phyloP scores from a whole-genome alignment of 2,113 vertebrate species.

The Acanthochromis polyacanthus region DNA sequence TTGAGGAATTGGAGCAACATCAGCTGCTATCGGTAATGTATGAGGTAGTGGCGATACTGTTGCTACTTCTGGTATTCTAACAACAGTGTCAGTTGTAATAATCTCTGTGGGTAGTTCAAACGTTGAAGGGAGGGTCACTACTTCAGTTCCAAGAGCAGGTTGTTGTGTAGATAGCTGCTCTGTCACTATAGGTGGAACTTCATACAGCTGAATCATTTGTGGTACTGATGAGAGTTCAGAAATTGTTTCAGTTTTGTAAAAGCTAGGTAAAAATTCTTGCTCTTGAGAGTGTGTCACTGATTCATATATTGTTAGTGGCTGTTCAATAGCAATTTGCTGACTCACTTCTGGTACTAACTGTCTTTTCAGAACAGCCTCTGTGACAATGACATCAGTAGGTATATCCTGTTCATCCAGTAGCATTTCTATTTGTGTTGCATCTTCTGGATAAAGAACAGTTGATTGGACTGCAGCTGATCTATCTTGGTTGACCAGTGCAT shows the following conservation, averaged over 20 bases:
- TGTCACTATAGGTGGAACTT: conserved; percentile 12
- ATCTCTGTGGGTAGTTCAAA: conserved; percentile 46
- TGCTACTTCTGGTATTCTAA: conserved; percentile 49
- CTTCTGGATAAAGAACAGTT: conserved; percentile 14
- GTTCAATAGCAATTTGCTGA: conserved; percentile 43
- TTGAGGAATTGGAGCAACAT: conserved; percentile 28
- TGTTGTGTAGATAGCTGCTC: conserved; percentile 34
- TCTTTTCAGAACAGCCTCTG: conserved; percentile 4
- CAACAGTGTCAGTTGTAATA: conserved; percentile 41
- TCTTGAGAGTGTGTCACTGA: conserved; percentile 2
- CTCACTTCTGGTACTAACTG: conserved; percentile 26
- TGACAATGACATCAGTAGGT: conserved; percentile 28
- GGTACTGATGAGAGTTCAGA: conserved; percentile 19
- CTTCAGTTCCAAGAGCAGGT: conserved; percentile 26
- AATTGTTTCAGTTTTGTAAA: neutral
- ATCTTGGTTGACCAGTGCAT: conserved; percentile 23
- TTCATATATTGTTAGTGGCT: conserved; percentile 30
- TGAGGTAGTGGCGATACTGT: conserved; percentile 21
- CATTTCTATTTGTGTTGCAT: conserved; percentile 46
- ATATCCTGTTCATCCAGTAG: conserved; percentile 31
- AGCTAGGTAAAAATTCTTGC: conserved; percentile 25
- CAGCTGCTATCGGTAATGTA: conserved; percentile 19
- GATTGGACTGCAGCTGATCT: conserved; percentile 10
- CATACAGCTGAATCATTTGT: conserved; percentile 37
- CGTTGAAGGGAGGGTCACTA: neutral